Base-by-base conservation (phyloP, 2,113 vertebrate genomes). In the Thalassoma bifasciatum region DNA sequence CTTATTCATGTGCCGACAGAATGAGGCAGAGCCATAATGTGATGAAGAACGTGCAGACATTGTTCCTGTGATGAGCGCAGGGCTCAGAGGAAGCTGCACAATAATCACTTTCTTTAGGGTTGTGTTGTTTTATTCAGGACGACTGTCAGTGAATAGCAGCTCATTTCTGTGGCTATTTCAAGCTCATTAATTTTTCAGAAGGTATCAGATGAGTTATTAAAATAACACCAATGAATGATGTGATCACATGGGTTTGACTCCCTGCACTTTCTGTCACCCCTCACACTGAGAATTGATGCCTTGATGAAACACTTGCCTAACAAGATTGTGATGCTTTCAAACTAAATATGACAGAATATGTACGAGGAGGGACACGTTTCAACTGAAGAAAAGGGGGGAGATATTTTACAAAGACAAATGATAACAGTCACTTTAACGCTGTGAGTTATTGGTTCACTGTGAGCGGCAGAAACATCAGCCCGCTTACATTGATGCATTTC, bases 291-390 rank as follows among this genome's bases (percentile, higher is more conserved):
- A 82, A 64, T 71, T 77, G 10, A 70, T 50, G 71, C 52, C 57
- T 84, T 77, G 77, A 82, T 86, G 75, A 67, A 68, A 50, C 5
- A 21, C 4, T 1, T 36, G 37, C 81, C 40, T 77, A 73, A 72
- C 68, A 59, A 78, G 56, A 61, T 78, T 82, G 49, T 40, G 38
- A 69, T 49, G 68, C 85, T 74, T 62, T 75, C 42, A 10, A 68
- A 68, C 61, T 49, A 37, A 66, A 83, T 86, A 73, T 85, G 82
- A 83, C 66, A 79, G 77, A 54, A 78, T 79, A 68, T 81, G 80
- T 75, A 77, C 50, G 59, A 74, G 51, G 22, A 24, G 62, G 19
- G 44, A 49, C 14, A 46, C 64, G 46, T 22, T 10, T 17, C 49
- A 44, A 74, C 30, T 70, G 50, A 56, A 59, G 21, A 59, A 63